Evolutionary conservation across 2,888 invertebrate genomes (phyloP).

Genomic region (Lydus trimaculatus): DNA sequence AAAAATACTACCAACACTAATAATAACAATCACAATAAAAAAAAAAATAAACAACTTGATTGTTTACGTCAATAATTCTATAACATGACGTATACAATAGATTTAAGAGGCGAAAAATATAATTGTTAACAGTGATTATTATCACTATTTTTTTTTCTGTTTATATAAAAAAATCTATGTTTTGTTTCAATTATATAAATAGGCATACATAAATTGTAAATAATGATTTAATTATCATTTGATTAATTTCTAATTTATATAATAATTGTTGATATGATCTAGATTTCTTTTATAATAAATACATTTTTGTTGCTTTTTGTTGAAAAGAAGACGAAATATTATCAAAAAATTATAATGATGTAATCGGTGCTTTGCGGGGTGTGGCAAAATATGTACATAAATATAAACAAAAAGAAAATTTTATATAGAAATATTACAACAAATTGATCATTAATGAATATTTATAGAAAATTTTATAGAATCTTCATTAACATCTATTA

Average conservation of each 20-base stretch:
- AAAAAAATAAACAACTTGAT: background rate
- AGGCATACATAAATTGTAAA: background rate
- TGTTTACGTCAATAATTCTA: slow-evolving; percentile 2
- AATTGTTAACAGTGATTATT: background rate
- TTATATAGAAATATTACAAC: background rate
- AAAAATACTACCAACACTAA: background rate
- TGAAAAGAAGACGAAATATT: background rate
- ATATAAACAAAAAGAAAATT: background rate
- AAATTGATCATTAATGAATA: background rate
- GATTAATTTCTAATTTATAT: too few relatives aligned
- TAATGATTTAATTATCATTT: too few relatives aligned
- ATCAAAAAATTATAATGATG: background rate
- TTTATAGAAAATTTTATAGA: too few relatives aligned
- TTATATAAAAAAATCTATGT: too few relatives aligned
- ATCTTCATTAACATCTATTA: too few relatives aligned
- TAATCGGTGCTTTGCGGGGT: background rate
- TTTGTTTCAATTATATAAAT: too few relatives aligned
- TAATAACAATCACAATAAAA: background rate
- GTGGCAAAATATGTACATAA: background rate
- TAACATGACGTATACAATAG: background rate
- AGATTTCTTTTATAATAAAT: too few relatives aligned
- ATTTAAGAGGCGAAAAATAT: background rate
- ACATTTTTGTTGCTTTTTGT: too few relatives aligned
- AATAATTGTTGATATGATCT: too few relatives aligned
- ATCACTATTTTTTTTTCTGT: too few relatives aligned